Base-by-base conservation (phyloP, 2,888 invertebrate species). In the Cosmorhoe ocellata region DNA sequence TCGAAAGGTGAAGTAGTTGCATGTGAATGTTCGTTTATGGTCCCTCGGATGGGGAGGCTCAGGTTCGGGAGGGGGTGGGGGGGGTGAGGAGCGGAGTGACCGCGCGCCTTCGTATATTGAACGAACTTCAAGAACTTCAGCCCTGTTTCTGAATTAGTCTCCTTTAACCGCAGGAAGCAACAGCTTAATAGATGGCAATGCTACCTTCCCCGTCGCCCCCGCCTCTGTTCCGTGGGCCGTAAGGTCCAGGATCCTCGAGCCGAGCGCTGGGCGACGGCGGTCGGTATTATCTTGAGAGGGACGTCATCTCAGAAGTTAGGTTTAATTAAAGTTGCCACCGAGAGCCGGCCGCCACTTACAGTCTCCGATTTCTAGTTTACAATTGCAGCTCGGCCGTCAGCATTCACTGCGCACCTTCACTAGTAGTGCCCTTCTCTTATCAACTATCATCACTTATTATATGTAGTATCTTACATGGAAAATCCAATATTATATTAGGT, bases 311-410 rank as follows among this genome's bases (percentile, higher is more conserved):
- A 70, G 74, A 82, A 83, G 83, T 84, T 83, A 76, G 77, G 77
- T 82, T 85, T 84, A 84, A 85, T 85, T 84, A 84, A 84, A 84
- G 79, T 84, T 80, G 77, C 68, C 73, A 74, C 72, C 63, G 71
- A 65, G 71, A 70, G 73, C 67, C 74, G 70, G 70, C 59, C 71
- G 75, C 66, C 79, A 70, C 77, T 76, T 76, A 69, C 73, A 76
- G 66, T 71, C 74, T 68, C 70, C 74, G 79, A 81, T 76, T 77
- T 56, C 76, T 71, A 72, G 75, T 76, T 74, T 67, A 60, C 66
- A 65, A 76, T 74, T 75, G 76, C 78, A 80, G 67, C 80, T 79
- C 58, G 59, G 41, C 74, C 74, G 79, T 83, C 80, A 77, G 76
- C 81, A 80, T 81, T 79, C 70, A 71, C 71, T 72, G 65, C 66